Evolutionary conservation across 2,888 invertebrate species (phyloP), one percentile per base, ranked within the genome.

Genomic region (Dilophus febrilis): DNA sequence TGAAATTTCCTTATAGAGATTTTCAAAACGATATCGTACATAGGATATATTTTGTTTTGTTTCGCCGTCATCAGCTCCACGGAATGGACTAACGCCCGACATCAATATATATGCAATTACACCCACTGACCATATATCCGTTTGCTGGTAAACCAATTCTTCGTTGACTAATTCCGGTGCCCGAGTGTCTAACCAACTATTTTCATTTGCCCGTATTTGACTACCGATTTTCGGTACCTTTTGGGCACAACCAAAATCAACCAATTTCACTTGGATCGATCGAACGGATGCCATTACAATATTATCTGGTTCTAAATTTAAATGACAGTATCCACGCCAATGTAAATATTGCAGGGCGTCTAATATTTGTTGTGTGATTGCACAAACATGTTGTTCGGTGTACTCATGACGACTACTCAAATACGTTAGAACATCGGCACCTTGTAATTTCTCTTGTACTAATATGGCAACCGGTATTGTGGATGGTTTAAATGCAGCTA

Each of bases 41-140:
- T 79, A 90, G 48, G 81, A 75, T 51, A 94, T 87, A 64, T 95
- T 94, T 59, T 87, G 85, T 49, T 81, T 74, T 5, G 87, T 90
- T 60, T 94, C 92, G 16, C 76, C 71, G 42, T 81, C 78, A 49
- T 80, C 79, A 3, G 66, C 67, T 3, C 91, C 94, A 43, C 72
- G 70, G 76, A 91, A 98, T 35, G 97, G 92, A 40, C 92, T 82
- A 42, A 75, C 77, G 13, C 95, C 97, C 4, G 92, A 92, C 47
- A 98, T 64, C 66, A 98, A 70, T 33, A 94, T 70, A 65, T 97
- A 98, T 1, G 87, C 71, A 6, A 97, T 66, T 11, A 87, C 87
- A 39, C 94, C 97, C 38, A 97, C 72, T 16, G 87, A 82, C 98
- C 97, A 98, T 51, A 97, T 78, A 64, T 98, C 98, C 3, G 87